Evolutionary conservation across 1,140 invertebrate genomes (phyloP), one percentile per base, ranked within the genome.

Genomic region (Rhizoglyphus robini): DNA sequence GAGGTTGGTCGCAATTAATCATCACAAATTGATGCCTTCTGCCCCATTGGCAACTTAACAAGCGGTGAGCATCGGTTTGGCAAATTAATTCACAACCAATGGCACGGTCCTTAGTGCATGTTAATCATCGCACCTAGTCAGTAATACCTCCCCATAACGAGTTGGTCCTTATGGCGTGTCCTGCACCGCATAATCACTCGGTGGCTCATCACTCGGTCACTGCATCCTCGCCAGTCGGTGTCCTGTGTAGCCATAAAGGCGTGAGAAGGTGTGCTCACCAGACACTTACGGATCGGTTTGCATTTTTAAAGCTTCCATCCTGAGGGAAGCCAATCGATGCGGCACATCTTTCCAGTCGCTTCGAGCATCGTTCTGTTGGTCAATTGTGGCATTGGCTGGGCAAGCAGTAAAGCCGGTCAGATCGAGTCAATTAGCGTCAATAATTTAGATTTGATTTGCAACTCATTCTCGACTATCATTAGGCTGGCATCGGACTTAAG

Each of bases 371-470:
- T 23, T 46, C n/a, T n/a, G n/a, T n/a, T n/a, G n/a, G n/a, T n/a
- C n/a, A n/a, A n/a, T n/a, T n/a, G n/a, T n/a, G n/a, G n/a, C n/a
- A n/a, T n/a, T n/a, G n/a, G n/a, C n/a, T n/a, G n/a, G n/a, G n/a
- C n/a, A 8, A 54, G 8, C 8, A 54, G 8, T 20, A 32, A 32
- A 25, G 23, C 15, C 51, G 51, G 8, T 8, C 51, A 5, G 20
- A 54, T 54, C 20, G 8, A 25, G 51, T 54, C 51, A 54, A 54
- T 54, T 54, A 54, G 51, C 51, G 51, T 25, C 51, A 54, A 54
- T 54, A 54, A 54, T 5, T 54, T 54, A 20, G 51, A 54, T 54
- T 54, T 54, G n/a, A 54, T 54, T 54, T 54, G 51, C 51, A 54
- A 54, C 51, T 54, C 41, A 46, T 46, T 46, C 41, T 23, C 23